These are phyloP conservation scores for Holacanthella duospinosa DNA, from an alignment of 2,888 invertebrate genomes.

Conservation along the genomic window DNA sequence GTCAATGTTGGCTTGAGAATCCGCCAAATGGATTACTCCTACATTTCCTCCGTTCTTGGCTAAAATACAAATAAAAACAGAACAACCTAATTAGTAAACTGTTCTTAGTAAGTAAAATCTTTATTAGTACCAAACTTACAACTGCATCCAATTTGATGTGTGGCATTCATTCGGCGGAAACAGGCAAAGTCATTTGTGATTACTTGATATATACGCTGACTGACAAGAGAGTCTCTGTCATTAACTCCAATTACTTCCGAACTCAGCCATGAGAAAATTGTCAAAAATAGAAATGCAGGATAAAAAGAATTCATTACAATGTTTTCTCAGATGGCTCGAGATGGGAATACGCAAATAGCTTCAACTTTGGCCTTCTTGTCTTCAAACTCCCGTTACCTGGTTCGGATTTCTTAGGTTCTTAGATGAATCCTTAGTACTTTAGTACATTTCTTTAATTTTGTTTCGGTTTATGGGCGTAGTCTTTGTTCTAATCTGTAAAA, in stretches of 20 bases:
- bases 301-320: neutral
- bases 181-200: conserved; percentile 66
- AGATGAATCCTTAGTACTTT: no score
- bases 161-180: conserved; percentile 82
- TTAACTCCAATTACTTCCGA: neutral
- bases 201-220: conserved; percentile 59
- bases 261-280: neutral
- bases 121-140: conserved; percentile 53
- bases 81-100: conserved; percentile 1
- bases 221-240: conserved; percentile 5
- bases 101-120: neutral
- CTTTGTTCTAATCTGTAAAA: no score
- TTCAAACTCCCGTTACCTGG: no score
- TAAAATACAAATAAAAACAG: conserved; percentile 42
- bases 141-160: conserved; percentile 88
- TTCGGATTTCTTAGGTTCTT: no score
- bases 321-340: no score
- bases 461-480: no score
- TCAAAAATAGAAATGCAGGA: neutral
- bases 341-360: no score
- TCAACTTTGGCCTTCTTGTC: no score
- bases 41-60: conserved; percentile 67
- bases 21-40: conserved; percentile 69
- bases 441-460: no score
- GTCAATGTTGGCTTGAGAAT: conserved; percentile 47